Evolutionary conservation across 2,888 invertebrate genomes (phyloP), one percentile per base, ranked within the genome.

Genomic region (Drymonia ruficornis): DNA sequence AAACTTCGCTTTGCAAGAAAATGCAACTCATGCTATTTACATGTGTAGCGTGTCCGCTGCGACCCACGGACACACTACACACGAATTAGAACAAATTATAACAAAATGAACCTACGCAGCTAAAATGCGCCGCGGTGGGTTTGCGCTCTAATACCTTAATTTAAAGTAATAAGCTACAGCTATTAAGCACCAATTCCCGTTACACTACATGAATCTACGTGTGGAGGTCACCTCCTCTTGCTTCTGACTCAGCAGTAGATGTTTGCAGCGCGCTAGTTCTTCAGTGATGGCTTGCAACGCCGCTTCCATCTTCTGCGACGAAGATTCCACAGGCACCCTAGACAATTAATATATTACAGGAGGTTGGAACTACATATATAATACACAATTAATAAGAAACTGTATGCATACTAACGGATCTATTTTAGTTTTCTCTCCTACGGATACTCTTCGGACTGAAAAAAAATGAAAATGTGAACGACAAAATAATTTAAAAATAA

Each of bases 211-310:
- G 18, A 42, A 18, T 42, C 13, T 42, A 42, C 42, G 19, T 42
- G 9, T 19, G 18, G n/a, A 43, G 29, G 34, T 60, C 64, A 77
- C 76, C 75, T 78, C 67, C 7, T 29, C 44, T 0, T 64, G 36
- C 0, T 65, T 57, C n/a, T 67, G 70, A 6, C 49, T 50, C 29
- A 58, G 66, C 38, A 87, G 76, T 53, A 90, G 67, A 2, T 55
- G 51, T n/a, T 76, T 73, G 61, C 88, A 89, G 2, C 81, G 80
- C 12, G 70, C 64, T 59, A 89, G 56, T 72, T 90, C 88, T 1
- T 76, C 70, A 5, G 76, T 59, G 48, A 89, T 78, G 8, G 81
- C 76, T 0, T 70, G 65, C 15, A 90, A 69, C 0, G 86, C 76
- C 8, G 69, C 78, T 50, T 86, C 80, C 82, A 88, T 80, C 36